Percentiles rank a stretch among this genome's conserved stretches.
These are phyloP conservation scores for Caenorhabditis imperialis DNA, from an alignment of 2,888 invertebrate species.

Conservation along the genomic window DNA sequence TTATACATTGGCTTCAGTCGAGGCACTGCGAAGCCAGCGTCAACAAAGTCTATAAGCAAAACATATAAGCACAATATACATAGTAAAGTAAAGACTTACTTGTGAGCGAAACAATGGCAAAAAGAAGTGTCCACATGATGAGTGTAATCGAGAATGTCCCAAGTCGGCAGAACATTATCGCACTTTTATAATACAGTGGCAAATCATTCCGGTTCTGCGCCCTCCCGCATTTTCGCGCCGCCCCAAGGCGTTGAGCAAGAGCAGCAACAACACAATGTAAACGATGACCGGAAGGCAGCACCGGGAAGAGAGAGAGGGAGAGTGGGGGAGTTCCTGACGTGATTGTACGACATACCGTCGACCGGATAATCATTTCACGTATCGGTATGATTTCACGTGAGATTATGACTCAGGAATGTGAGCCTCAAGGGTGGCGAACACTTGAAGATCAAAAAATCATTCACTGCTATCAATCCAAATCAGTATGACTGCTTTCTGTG, in stretches of 20 bases:
- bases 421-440: neutral
- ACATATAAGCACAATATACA: too few relatives aligned
- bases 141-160: conserved; percentile 54
- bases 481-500: too few relatives aligned
- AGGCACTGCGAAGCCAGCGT: conserved; percentile 49
- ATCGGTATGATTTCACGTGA: conserved; percentile 18
- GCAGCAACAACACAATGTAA: conserved; percentile 53
- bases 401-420: neutral
- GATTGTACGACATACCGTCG: conserved; percentile 28
- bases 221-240: conserved; percentile 45
- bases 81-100: conserved; percentile 17
- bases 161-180: conserved; percentile 50
- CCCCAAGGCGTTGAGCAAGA: conserved; percentile 49
- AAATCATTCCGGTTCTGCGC: conserved; percentile 52
- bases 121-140: conserved; percentile 37
- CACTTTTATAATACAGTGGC: conserved; percentile 58
- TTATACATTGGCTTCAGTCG: conserved; percentile 31
- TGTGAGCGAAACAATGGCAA: conserved; percentile 25
- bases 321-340: conserved; percentile 28
- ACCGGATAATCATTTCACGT: conserved; percentile 35
- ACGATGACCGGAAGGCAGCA: conserved; percentile 52
- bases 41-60: conserved; percentile 22
- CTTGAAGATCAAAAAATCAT: too few relatives aligned
- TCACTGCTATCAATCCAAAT: too few relatives aligned
- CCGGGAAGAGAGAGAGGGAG: neutral